Evolutionary conservation across 1,140 invertebrate species (phyloP), one percentile per base, ranked within the genome.

Genomic region (Heliconius hermathena): DNA sequence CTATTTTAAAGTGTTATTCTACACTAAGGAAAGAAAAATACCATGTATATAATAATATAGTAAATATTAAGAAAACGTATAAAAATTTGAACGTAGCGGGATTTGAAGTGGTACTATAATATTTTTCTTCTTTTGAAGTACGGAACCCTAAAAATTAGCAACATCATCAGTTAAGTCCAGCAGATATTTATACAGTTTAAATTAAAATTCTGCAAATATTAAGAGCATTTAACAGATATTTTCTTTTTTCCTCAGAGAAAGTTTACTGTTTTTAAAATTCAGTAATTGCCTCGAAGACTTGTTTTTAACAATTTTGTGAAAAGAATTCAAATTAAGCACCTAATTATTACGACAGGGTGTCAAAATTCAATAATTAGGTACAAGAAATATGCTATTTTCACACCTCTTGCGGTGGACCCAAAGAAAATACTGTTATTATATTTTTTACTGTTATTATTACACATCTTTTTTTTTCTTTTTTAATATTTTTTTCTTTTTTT

Each of bases 281-380:
- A 29, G 4, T 66, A 66, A 66, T 29, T 66, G 60, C 11, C 54
- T 13, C 60, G 26, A 29, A 26, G 11, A 66, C 60, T 66, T 29
- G 22, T 66, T 29, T 29, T 66, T 11, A 29, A 13, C 8, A 52
- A 49, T 54, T 54, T 74, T 29, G 16, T 9, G 18, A 52, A 74
- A 26, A 52, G 3, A 52, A 74, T 54, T 74, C 49, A 18, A 74
- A 52, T 74, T 74, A 74, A 74, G 49, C 22, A 54, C 49, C 11
- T 52, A 74, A 74, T 74, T 74, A 74, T 33, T 13, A 20, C 9
- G 46, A 74, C 26, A 46, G 29, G 60, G 11, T 11, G 60, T 66
- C 60, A 26, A 66, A 74, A 74, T 74, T 33, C 49, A 74, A 73
- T 73, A 52, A 74, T 74, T 4, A 49, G 3, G 41, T 49, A 52